Evolutionary conservation across 2,797 vertebrate genomes (phyloP), one percentile per base, ranked within the genome.

Genomic region (Momotus momota): DNA sequence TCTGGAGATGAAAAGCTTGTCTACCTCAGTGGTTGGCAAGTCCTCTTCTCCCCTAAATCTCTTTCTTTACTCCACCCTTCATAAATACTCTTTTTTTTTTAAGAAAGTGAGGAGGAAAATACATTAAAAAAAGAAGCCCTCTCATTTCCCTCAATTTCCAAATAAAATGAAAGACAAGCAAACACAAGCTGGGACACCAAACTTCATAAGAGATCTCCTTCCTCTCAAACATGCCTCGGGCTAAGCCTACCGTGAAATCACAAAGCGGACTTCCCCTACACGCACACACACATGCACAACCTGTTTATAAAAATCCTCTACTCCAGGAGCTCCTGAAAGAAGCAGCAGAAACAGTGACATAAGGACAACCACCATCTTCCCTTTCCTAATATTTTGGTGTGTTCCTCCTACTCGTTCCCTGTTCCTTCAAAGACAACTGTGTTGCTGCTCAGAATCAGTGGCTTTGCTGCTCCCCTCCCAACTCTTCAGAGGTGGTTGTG

Each of bases 391-490:
- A 54, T 31, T 82, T 20, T 85, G 64, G 15, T 22, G 41, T 43
- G 13, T 69, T 92, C 66, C 43, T 88, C 58, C 77, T 58, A 38
- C 35, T 81, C 70, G 52, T 65, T 19, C 41, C 46, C 70, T 1
- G 0, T 85, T 86, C 71, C 33, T 89, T 88, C 94, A 60, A 81
- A 92, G 73, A 49, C 52, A 92, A 51, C 78, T 82, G 52, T n/a
- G 72, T 6, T 33, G 86, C 8, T 95, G 95, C 61, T 95, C 91
- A 94, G 93, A 96, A 46, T 13, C 0, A 0, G 93, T 86, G 91
- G 94, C 74, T 85, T 70, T 66, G 64, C 78, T 48, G 29, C 85
- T 94, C 61, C 46, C 51, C 62, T 94, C 81, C 74, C 72, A 74
- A 58, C 66, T 70, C 77, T 92, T 38, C 84, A 83, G 72, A 84